Conservation (phyloP, 2,888 invertebrate species). For the Torymus tubicola region DNA sequence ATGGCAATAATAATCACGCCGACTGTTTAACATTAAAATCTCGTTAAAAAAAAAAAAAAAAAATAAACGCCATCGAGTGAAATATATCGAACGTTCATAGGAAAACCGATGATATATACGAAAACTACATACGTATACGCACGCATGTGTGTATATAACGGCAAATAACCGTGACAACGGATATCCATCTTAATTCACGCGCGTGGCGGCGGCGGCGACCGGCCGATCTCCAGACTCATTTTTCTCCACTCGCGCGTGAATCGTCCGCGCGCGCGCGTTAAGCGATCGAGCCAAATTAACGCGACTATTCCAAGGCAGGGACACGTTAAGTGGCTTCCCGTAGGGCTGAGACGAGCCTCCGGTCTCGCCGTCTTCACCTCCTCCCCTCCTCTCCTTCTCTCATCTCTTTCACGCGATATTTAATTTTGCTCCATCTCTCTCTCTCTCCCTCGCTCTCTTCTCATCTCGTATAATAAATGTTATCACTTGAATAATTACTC, state of each 20-base stretch:
- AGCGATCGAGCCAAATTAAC: conserved; percentile 64
- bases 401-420: conserved; percentile 24
- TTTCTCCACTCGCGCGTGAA: conserved; percentile 30
- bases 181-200: conserved; percentile 54
- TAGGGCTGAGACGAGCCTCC: conserved; percentile 64
- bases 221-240: conserved; percentile 30
- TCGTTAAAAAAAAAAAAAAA: no score
- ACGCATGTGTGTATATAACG: neutral
- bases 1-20: no score
- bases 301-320: conserved; percentile 65
- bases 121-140: no score
- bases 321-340: conserved; percentile 74
- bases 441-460: conserved; percentile 2
- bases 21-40: no score
- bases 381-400: neutral
- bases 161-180: conserved; percentile 1
- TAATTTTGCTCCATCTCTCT: conserved; percentile 21
- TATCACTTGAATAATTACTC: conserved; percentile 57
- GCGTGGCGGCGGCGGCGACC: no score
- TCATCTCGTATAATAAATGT: conserved; percentile 46
- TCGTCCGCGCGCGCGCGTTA: conserved; percentile 51
- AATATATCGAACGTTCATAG: no score
- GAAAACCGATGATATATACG: no score
- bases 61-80: no score
- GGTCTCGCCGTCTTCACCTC: conserved; percentile 33